Evolutionary conservation across 2,797 vertebrate species (phyloP).

Genomic region (Parauchenoglanis ngamensis): DNA sequence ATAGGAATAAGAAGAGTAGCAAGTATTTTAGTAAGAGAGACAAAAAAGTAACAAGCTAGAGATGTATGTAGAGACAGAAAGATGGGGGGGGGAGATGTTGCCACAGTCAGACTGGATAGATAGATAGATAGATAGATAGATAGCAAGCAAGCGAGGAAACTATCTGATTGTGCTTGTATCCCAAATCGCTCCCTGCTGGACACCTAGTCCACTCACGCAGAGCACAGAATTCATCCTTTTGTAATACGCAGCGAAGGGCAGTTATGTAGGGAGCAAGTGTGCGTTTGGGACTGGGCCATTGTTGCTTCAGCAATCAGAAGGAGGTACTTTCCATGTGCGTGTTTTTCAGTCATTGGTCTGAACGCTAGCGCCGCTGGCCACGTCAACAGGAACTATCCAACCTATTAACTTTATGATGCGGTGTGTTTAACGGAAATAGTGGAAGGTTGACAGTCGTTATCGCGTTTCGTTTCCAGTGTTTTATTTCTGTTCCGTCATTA

Average conservation of each 20-base stretch:
- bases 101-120: not conserved
- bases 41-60: too few species aligned
- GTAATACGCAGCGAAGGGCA: not conserved
- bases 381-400: conserved; percentile 69
- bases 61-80: too few species aligned
- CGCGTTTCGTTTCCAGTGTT: not conserved
- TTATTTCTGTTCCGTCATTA: not conserved
- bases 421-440: not conserved
- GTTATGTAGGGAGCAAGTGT: not conserved
- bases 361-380: conserved; percentile 51
- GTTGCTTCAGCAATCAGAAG: not conserved
- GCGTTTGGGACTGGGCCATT: not conserved
- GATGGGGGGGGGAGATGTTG: too few species aligned
- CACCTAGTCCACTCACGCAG: not conserved
- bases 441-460: not conserved
- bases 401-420: not conserved
- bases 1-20: not conserved
- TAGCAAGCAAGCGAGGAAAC: not conserved
- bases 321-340: not conserved
- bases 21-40: too few species aligned
- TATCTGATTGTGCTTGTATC: not conserved
- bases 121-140: not conserved
- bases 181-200: not conserved
- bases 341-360: conserved; percentile 2
- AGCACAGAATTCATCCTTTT: too few species aligned